Conservation (phyloP, 2,888 invertebrate species). For the Microplitis manilae region DNA sequence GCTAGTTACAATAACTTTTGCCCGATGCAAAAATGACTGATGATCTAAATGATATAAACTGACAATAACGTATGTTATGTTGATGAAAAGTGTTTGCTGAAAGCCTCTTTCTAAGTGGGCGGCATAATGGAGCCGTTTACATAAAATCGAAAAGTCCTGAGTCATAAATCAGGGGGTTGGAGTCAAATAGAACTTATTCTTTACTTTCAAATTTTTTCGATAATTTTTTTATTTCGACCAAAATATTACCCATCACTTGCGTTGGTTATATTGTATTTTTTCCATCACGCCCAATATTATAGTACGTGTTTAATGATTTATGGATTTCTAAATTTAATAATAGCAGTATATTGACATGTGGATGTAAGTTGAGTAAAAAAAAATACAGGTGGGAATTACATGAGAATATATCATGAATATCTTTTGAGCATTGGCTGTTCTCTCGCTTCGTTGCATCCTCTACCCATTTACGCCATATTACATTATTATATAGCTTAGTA, state of each 20-base stretch:
- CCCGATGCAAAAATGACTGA: constrained; percentile 24
- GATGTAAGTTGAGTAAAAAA: not conserved
- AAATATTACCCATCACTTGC: constrained; percentile 53
- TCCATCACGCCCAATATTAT: constrained; percentile 58
- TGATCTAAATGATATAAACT: constrained; percentile 19
- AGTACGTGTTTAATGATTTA: constrained; percentile 7
- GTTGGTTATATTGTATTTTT: constrained; percentile 56
- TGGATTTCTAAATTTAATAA: constrained; percentile 36
- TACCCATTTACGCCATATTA: constrained; percentile 52
- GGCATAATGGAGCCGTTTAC: constrained; percentile 66
- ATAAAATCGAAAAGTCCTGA: constrained; percentile 59
- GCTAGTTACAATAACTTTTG: constrained; percentile 14
- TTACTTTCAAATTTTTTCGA: constrained; percentile 45
- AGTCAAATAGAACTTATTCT: constrained; percentile 42
- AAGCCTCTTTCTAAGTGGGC: constrained; percentile 61
- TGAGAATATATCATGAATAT: constrained; percentile 21
- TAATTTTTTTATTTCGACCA: constrained; percentile 42
- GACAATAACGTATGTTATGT: constrained; percentile 28
- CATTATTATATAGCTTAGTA: constrained; percentile 60
- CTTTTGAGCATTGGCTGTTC: constrained; percentile 22
- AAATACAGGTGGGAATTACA: constrained; percentile 7
- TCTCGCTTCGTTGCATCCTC: constrained; percentile 41
- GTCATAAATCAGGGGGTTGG: constrained; percentile 34
- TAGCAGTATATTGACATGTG: not conserved
- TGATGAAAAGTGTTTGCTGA: constrained; percentile 33